Evolutionary conservation across 2,888 invertebrate species (phyloP), one percentile per base, ranked within the genome.

Genomic region (Sycophila texana): DNA sequence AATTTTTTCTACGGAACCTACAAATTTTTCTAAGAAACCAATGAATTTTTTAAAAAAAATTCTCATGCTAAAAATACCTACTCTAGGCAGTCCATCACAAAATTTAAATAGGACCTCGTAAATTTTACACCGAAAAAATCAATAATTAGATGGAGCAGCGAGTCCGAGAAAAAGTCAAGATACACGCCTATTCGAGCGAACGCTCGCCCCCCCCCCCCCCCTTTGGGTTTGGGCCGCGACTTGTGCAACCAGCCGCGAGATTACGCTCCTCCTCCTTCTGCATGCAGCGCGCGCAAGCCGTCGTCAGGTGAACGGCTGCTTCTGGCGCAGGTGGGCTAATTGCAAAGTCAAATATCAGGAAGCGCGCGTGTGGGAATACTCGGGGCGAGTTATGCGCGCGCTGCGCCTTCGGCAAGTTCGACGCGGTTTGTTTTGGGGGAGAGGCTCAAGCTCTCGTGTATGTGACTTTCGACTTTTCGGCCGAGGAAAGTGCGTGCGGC

Each of bases 321-420:
- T 14, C 73, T 72, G 65, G 55, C 57, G 80, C 85, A 86, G 86
- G 83, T 85, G 87, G 84, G 83, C 84, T 87, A 85, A 87, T 87
- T 84, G 85, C 81, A 85, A 86, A 85, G 86, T 85, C 84, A 86
- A 85, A 86, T 83, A 84, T 84, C 82, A 73, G 82, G 79, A 74
- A 77, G 74, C 68, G 53, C 20, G 14, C 20, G 20, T n/a, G 2
- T 79, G 74, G 78, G 78, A 74, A 74, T 68, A 61, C 74, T 74
- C 61, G n/a, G 13, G 12, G 16, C 5, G 39, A 61, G 39, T 61
- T 39, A 2, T 16, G 14, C 13, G 51, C 51, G 26, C 22, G n/a
- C 58, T 67, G 51, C 75, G 20, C 60, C 39, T 22, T 14, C 39
- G 53, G 60, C 60, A 60, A 14, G 65, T 74, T 53, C 53, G 55